Evolutionary conservation across 2,888 invertebrate genomes (phyloP).

Genomic region (Mantis religiosa): DNA sequence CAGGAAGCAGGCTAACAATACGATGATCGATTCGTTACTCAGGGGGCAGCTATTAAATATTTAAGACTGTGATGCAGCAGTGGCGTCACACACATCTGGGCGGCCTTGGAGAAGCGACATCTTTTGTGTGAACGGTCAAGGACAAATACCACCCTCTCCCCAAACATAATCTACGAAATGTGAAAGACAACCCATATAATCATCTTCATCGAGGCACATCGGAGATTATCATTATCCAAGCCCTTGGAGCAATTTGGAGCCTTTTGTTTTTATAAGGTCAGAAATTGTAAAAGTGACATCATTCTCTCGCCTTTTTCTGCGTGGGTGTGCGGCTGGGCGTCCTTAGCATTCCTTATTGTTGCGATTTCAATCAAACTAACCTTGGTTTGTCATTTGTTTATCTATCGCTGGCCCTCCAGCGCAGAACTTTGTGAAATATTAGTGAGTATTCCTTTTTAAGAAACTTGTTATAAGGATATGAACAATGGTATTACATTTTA

Average conservation of each 20-base stretch:
- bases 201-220: neutral
- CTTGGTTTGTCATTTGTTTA: neutral
- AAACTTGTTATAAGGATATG: too few species aligned
- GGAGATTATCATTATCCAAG: neutral
- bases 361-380: neutral
- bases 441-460: too few species aligned
- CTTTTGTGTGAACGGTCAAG: neutral
- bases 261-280: neutral
- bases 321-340: neutral
- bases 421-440: too few species aligned
- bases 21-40: neutral
- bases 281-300: neutral
- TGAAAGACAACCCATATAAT: neutral
- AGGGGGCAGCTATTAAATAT: neutral
- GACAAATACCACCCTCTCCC: neutral
- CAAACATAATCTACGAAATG: neutral
- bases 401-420: neutral
- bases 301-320: neutral
- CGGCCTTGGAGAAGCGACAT: neutral
- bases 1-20: too few species aligned
- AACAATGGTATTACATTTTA: too few species aligned
- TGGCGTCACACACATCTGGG: neutral
- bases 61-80: too few species aligned
- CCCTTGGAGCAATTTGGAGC: neutral
- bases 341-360: neutral